Conservation (phyloP, 2,888 invertebrate species). For the Drosophila kokeensis region DNA sequence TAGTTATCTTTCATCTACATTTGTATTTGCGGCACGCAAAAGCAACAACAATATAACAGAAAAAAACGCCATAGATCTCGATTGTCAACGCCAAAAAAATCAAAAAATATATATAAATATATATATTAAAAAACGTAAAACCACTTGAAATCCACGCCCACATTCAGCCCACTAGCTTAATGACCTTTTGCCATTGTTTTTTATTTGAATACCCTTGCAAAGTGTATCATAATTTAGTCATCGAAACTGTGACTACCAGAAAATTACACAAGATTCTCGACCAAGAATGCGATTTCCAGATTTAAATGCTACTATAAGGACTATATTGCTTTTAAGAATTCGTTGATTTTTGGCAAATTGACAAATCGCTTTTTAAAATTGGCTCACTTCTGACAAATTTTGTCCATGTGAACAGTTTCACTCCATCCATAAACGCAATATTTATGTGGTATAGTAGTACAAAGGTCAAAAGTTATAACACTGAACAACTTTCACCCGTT, state of each 20-base stretch:
- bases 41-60: neutral
- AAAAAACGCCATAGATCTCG: slow-evolving; percentile 3
- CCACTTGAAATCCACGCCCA: slow-evolving; percentile 19
- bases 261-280: neutral
- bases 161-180: neutral
- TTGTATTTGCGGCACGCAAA: neutral
- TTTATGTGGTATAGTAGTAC: neutral
- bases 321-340: no score
- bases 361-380: no score
- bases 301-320: no score
- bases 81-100: slow-evolving; percentile 21
- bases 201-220: neutral
- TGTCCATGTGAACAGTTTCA: neutral
- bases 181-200: slow-evolving; percentile 29
- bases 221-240: neutral
- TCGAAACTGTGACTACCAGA: no score
- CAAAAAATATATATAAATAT: neutral
- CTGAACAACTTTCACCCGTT: neutral
- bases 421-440: neutral
- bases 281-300: neutral
- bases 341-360: no score
- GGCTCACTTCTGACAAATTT: neutral
- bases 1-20: slow-evolving; percentile 54
- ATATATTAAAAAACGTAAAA: neutral
- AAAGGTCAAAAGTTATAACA: neutral